These are phyloP conservation scores for Lemur catta DNA, from an alignment of 2,797 vertebrate genomes.

Conservation along the genomic window DNA sequence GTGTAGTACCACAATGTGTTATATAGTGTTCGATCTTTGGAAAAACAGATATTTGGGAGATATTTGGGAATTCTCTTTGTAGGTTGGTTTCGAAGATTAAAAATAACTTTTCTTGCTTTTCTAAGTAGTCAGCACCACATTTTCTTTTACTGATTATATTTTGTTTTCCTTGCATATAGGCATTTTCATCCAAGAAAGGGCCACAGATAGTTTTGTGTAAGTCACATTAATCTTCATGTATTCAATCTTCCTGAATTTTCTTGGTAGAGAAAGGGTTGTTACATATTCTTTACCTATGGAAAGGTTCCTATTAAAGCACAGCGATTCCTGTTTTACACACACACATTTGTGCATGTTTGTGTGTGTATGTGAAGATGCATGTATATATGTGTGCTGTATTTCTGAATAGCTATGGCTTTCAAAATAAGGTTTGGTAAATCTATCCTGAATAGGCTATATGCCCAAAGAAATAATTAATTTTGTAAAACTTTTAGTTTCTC, in stretches of 20 bases:
- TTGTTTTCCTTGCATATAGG: too few relatives aligned
- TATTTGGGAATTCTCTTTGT: constrained; percentile 40
- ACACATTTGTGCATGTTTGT: not conserved
- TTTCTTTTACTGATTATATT: not conserved
- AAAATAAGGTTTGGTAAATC: not conserved
- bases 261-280: not conserved
- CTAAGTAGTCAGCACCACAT: not conserved
- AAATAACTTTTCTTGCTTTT: not conserved
- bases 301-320: not conserved
- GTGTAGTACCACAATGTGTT: not conserved
- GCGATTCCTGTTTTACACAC: not conserved
- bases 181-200: not conserved
- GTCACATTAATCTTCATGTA: not conserved
- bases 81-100: constrained; percentile 24
- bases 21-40: not conserved
- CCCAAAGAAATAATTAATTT: not conserved
- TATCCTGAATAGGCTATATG: not conserved
- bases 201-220: not conserved
- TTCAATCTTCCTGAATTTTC: not conserved
- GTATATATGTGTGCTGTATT: not conserved
- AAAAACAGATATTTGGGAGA: not conserved
- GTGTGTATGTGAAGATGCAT: not conserved
- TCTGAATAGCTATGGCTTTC: not conserved
- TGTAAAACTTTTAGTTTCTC: not conserved
- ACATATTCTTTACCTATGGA: not conserved